Base-by-base conservation (phyloP, 1,140 invertebrate genomes). In the Lepidostoma basale region DNA sequence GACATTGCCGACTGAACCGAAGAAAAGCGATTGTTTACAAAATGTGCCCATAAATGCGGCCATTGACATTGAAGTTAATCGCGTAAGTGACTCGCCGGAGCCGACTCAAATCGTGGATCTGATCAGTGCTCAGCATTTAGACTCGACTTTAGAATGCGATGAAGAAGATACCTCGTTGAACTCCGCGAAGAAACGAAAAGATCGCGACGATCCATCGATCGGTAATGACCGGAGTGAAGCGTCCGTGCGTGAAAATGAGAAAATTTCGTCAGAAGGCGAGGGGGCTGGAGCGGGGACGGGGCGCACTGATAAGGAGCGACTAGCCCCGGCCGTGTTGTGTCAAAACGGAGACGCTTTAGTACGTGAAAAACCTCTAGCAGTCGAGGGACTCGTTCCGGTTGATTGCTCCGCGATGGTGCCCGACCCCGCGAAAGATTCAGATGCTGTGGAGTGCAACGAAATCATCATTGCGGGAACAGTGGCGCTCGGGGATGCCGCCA, bases 391-490 rank as follows among this genome's bases (percentile, higher is more conserved):
- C 16, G 14, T 14, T 22, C n/a, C 49, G 10, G 49, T 10, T 10
- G 33, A 33, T 18, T 6, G 6, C 8, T 14, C 56, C 14, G 63
- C 10, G 14, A 70, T 70, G 68, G 56, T 62, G 8, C 68, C 68
- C n/a, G 54, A 70, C 47, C 68, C 68, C 23, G 40, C 20, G 8
- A 62, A 66, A 25, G 44, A 64, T 28, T 16, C 25, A 22, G 39
- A 44, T 8, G 3, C 16, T 16, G 62, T 49, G 26, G 36, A 47
- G 40, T 30, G 26, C 30, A 16, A 36, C 8, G 45, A 49, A 9
- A 20, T 52, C 4, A 23, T 64, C 8, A 33, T 52, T 3, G 12
- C 44, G 2, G 45, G 33, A n/a, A n/a, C 33, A 8, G 45, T 44
- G 12, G 42, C 49, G 49, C 18, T 26, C 1, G 33, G 9, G 33